Evolutionary conservation across 2,797 vertebrate genomes (phyloP).

Genomic region (Cercopithecus diana): DNA sequence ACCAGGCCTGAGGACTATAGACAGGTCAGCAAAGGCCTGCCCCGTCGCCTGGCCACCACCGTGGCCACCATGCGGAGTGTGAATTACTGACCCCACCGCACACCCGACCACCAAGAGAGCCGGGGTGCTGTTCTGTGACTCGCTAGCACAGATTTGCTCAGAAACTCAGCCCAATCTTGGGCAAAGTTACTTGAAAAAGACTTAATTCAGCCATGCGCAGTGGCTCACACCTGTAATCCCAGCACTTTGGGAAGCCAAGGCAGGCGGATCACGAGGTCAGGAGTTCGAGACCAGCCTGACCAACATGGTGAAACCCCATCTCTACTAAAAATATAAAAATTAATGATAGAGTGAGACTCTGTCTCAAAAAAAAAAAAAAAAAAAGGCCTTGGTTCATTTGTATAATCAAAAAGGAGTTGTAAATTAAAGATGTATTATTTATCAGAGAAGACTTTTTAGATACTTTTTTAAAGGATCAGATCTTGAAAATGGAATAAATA

Average conservation of each 20-base stretch:
- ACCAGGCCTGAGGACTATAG: conserved; percentile 93
- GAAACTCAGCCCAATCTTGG: too few relatives aligned
- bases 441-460: conserved; percentile 21
- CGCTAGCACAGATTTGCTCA: not conserved
- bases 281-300: too few relatives aligned
- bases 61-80: conserved; percentile 90
- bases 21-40: conserved; percentile 89
- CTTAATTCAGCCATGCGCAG: rapidly evolving
- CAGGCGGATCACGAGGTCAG: too few relatives aligned
- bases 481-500: conserved; percentile 40
- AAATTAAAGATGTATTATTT: conserved; percentile 28
- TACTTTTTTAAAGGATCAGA: not conserved
- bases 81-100: conserved; percentile 82
- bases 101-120: rapidly evolving
- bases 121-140: rapidly evolving
- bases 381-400: not conserved
- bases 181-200: not conserved
- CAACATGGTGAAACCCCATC: too few relatives aligned
- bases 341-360: too few relatives aligned
- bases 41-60: conserved; percentile 89
- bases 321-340: too few relatives aligned
- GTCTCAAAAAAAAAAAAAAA: too few relatives aligned
- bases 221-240: too few relatives aligned
- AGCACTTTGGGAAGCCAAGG: too few relatives aligned
- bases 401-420: not conserved